Evolutionary conservation across 2,113 vertebrate species (phyloP), one percentile per base, ranked within the genome.

Genomic region (Cavia aperea): DNA sequence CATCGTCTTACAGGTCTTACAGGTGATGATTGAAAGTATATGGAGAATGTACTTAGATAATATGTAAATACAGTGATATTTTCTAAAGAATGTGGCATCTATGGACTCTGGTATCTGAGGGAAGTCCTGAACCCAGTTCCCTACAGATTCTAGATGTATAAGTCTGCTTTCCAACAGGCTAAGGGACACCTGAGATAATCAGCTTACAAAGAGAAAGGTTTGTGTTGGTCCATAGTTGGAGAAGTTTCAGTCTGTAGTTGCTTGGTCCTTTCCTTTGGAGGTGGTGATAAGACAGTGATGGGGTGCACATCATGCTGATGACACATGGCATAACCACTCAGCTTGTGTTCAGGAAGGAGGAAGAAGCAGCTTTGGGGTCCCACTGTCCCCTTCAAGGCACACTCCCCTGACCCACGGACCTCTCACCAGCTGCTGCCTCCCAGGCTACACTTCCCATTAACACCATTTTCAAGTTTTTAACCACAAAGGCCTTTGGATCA

Each of bases 171-270:
- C 65, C 21, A 39, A 39, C 1, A 54, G 29, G 46, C 65, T 16
- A 16, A n/a, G 31, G 24, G 49, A 65, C 15, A 21, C 82, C 43
- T 51, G 43, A 36, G 62, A 49, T 49, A 23, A 36, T 8, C 26
- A 24, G 16, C 82, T 49, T 49, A 23, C 11, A 36, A 36, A 66
- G 43, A 66, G 43, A 36, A 36, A 36, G 19, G 31, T 36, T 21
- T 49, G 31, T 31, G 24, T 56, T n/a, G 15, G 13, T 8, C 39
- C 62, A 14, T 18, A 3, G 24, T 49, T 60, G 56, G 24, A 43
- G 9, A 60, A 15, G 33, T 7, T 56, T 26, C 0, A 1, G 10
- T 31, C 51, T 5, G 0, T 6, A 29, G 49, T 39, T 36, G 23
- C 18, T 70, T 19, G 66, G 14, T 18, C 3, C 36, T 18, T n/a